Base-by-base conservation (phyloP, 2,888 invertebrate species). In the Eupeodes luniger region DNA sequence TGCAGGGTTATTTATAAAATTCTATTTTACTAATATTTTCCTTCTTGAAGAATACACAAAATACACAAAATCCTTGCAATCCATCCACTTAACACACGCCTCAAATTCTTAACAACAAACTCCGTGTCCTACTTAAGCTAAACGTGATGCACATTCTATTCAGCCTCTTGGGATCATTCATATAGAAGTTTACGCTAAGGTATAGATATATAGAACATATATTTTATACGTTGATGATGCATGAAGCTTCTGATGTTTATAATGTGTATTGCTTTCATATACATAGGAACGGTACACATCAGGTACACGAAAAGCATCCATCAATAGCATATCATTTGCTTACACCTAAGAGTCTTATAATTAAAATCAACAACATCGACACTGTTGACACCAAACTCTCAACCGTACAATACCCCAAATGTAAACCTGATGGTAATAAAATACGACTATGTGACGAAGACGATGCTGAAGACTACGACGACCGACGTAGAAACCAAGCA, bases 331-430 rank as follows among this genome's bases (percentile, higher is more conserved):
- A 64, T 83, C 83, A 82, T 70, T 86, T 79, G 83, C 75, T 78
- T 40, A 51, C 67, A 75, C 36, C 62, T 19, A 57, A 80, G 79
- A 76, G 74, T 72, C 79, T 70, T 70, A 79, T 76, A 87, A 83
- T 84, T 84, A 87, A 87, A 87, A 83, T 84, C 86, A 84, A 79
- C 79, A 83, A 75, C 79, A 83, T 59, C 79, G 16, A 62, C 36
- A 47, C 47, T 36, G 44, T 53, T 76, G 70, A 76, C 79, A 83
- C 61, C 62, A 51, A 76, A 81, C 57, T 66, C 69, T 55, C 47
- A 27, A 55, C 74, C 57, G 64, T 16, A 81, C 62, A 76, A 67
- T 19, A 44, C 57, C 51, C 57, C 51, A 72, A 79, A 79, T 47
- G 66, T 53, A 53, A 69, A 69, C 69, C 34, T 69, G 51, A 69